Percentiles rank a stretch among this genome's conserved stretches.
Conservation (phyloP, 2,113 vertebrate genomes). For the Orientallactaga bullata region DNA sequence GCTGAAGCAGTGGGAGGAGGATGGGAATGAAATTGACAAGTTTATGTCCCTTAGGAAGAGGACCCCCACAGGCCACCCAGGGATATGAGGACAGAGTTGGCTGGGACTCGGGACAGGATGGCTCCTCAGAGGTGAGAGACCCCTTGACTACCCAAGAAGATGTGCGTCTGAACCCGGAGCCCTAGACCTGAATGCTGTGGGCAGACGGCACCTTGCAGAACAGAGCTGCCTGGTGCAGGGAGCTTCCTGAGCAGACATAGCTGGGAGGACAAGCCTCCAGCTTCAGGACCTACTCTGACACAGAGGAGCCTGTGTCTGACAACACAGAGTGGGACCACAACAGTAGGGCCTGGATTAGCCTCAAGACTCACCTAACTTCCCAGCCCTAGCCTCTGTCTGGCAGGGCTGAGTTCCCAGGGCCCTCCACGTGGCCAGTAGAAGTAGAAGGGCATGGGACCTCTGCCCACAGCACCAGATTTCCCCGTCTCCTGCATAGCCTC, state of each 20-base stretch:
- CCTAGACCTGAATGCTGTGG: too few species aligned
- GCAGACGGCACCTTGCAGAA: not conserved
- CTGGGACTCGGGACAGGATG: not conserved
- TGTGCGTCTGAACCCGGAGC: not conserved
- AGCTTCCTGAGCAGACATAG: not conserved
- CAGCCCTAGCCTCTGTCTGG: too few species aligned
- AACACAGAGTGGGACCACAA: not conserved
- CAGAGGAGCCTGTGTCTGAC: not conserved
- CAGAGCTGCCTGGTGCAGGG: too few species aligned
- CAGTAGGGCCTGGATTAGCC: fast-evolving
- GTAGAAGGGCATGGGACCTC: not conserved
- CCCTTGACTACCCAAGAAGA: not conserved
- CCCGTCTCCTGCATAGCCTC: not conserved
- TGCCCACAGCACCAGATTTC: too few species aligned
- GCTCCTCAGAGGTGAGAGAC: not conserved
- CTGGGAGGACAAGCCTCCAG: not conserved
- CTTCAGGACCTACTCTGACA: fast-evolving
- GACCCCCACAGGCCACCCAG: fast-evolving
- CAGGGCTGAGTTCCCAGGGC: not conserved
- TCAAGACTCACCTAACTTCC: not conserved
- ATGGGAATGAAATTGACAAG: not conserved
- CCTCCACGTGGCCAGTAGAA: fast-evolving
- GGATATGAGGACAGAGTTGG: not conserved
- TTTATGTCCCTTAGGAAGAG: not conserved
- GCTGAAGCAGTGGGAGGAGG: fast-evolving